Evolutionary conservation across 2,797 vertebrate species (phyloP), one percentile per base, ranked within the genome.

Genomic region (Urosaurus nigricauda): DNA sequence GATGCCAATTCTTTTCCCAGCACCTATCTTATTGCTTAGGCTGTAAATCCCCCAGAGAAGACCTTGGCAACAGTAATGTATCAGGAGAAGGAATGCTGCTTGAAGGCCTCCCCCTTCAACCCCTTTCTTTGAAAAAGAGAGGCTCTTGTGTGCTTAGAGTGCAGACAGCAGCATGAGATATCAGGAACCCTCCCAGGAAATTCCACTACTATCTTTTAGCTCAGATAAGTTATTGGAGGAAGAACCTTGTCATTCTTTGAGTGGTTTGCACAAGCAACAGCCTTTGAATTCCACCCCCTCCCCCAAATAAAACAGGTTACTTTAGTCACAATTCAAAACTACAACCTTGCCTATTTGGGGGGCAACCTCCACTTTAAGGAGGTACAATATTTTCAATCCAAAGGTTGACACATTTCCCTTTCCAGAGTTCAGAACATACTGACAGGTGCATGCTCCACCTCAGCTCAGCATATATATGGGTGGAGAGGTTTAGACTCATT

Each of bases 211-310:
- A 85, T 75, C 58, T 85, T 79, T 70, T 77, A 53, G 6, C 43
- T 75, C 21, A 75, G 63, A 75, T 74, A 74, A 74, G 63, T 85
- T 89, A 40, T 37, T n/a, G 7, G 1, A 63, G 65, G 19, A 68
- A 75, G 29, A 53, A 79, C 35, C 51, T 79, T 56, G 11, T 32
- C 43, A 79, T 84, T 73, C 19, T 79, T 87, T 79, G n/a, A 63
- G 24, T 56, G 17, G n/a, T 79, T 84, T 85, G 35, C 16, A 56
- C n/a, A 65, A 43, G 47, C 12, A 37, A 24, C 7, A 65, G 16
- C 65, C n/a, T 81, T n/a, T 37, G 58, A 35, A 43, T n/a, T 2
- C 35, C 21, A 16, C 35, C 40, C 35, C 17, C 16, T 26, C 63
- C 0, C 65, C 2, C 21, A 8, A 9, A 68, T 32, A 32, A 3